Evolutionary conservation across 2,888 invertebrate genomes (phyloP).

Genomic region (Acleris sparsana): DNA sequence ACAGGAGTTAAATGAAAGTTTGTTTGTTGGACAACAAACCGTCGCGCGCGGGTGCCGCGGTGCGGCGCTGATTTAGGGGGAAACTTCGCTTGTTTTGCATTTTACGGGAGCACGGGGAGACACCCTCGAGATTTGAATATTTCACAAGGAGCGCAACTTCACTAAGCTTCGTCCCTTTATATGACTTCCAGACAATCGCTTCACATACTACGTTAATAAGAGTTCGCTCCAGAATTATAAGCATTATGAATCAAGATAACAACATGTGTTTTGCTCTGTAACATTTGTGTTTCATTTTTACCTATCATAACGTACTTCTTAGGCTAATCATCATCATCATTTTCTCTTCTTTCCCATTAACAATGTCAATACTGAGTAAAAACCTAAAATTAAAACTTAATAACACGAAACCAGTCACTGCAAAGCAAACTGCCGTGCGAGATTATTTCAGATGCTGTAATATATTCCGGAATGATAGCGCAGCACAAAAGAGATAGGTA

Average conservation of each 20-base stretch:
- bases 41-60: slow-evolving; percentile 57
- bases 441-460: slow-evolving; percentile 2
- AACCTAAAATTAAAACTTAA: not conserved
- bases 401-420: not conserved
- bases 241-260: too few relatives aligned
- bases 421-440: slow-evolving; percentile 1
- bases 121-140: slow-evolving; percentile 78
- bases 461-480: slow-evolving; percentile 4
- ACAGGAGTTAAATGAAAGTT: slow-evolving; percentile 66
- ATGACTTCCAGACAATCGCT: slow-evolving; percentile 57
- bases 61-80: slow-evolving; percentile 72
- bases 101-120: slow-evolving; percentile 69
- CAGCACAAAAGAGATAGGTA: not conserved
- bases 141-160: slow-evolving; percentile 71
- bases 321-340: too few relatives aligned
- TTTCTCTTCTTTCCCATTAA: not conserved
- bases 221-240: not conserved
- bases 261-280: too few relatives aligned
- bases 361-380: not conserved
- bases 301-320: too few relatives aligned
- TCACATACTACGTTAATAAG: slow-evolving; percentile 48
- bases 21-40: slow-evolving; percentile 64
- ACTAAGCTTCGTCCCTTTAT: slow-evolving; percentile 69
- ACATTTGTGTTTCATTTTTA: too few relatives aligned
- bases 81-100: slow-evolving; percentile 80